Conservation (phyloP, 2,113 vertebrate genomes). For the Macroglossus sobrinus region DNA sequence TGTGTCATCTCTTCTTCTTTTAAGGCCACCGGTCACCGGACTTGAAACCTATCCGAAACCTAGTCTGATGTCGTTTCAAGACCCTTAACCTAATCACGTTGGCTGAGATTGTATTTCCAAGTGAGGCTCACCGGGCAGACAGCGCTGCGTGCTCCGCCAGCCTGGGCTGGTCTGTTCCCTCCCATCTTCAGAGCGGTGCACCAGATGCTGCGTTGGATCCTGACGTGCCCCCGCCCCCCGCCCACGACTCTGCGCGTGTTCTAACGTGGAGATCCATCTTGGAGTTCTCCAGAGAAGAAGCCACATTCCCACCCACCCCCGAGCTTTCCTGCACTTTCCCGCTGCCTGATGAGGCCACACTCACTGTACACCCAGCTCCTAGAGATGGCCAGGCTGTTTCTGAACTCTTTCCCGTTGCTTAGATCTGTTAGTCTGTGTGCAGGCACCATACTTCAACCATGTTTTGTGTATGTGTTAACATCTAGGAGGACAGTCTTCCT, state of each 20-base stretch:
- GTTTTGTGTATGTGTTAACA: neutral
- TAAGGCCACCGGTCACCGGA: neutral
- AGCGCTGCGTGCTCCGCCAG: fast-evolving
- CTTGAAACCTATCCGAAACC: neutral
- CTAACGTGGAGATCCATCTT: neutral
- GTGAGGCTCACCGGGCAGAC: neutral
- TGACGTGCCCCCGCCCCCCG: no score
- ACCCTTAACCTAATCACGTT: neutral
- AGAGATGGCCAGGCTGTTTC: neutral
- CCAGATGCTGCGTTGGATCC: no score
- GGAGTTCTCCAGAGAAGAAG: neutral
- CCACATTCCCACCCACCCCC: neutral
- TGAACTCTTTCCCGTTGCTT: neutral
- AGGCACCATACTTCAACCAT: neutral
- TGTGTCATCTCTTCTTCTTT: neutral
- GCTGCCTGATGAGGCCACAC: neutral
- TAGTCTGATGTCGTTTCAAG: neutral
- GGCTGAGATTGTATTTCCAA: no score
- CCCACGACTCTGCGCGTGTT: neutral
- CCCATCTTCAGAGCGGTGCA: neutral
- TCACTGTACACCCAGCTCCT: neutral
- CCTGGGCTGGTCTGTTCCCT: fast-evolving
- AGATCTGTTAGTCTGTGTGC: neutral
- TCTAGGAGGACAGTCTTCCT: neutral
- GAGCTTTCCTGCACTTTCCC: neutral